Conservation (phyloP, 2,113 vertebrate species). For the Natator depressus region DNA sequence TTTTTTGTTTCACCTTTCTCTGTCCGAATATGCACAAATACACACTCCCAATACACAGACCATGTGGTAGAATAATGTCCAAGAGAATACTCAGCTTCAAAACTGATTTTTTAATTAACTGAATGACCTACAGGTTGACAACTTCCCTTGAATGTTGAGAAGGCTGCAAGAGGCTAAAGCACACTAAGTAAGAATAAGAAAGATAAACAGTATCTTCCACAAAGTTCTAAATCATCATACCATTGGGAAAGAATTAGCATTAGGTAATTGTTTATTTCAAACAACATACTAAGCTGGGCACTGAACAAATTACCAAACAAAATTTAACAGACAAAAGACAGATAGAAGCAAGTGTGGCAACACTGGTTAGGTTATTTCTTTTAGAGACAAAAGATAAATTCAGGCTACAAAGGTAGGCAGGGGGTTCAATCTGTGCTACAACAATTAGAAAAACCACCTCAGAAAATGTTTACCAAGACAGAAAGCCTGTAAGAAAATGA, state of each 20-base stretch:
- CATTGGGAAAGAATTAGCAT: not conserved
- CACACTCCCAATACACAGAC: not conserved
- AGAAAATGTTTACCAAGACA: not conserved
- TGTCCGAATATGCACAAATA: not conserved
- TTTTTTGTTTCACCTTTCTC: not conserved
- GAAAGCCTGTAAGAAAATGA: not conserved
- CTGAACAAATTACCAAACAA: not conserved
- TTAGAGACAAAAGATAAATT: not conserved
- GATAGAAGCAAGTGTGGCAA: not conserved
- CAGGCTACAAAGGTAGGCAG: not conserved
- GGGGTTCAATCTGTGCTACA: not conserved
- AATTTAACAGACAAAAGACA: not conserved
- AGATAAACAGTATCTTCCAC: not conserved
- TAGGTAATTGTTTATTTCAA: not conserved
- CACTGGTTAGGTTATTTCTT: not conserved
- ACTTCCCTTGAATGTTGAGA: not conserved
- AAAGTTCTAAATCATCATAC: not conserved
- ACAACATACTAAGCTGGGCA: not conserved
- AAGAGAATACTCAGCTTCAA: not conserved
- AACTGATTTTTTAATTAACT: not conserved
- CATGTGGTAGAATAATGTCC: not conserved
- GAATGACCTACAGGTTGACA: not conserved
- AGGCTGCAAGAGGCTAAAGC: not conserved
- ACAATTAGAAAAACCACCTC: not conserved
- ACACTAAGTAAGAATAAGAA: not conserved